Evolutionary conservation across 2,113 vertebrate genomes (phyloP).

Genomic region (Amia ocellicauda): DNA sequence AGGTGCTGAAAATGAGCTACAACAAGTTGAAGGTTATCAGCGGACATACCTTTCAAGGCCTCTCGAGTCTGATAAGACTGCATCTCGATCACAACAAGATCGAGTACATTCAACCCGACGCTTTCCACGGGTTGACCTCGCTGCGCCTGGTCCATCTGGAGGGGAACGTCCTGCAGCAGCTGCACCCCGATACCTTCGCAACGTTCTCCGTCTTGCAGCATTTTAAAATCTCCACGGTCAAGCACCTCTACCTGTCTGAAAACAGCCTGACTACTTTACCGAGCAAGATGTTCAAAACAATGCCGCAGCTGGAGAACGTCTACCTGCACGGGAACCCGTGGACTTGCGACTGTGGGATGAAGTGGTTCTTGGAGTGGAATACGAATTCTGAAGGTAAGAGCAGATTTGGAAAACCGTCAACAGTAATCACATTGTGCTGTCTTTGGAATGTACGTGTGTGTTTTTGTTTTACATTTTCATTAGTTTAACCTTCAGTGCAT

Average conservation of each 20-base stretch:
- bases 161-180: conserved; percentile 77
- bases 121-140: conserved; percentile 79
- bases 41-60: conserved; percentile 66
- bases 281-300: conserved; percentile 48
- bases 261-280: conserved; percentile 72
- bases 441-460: not conserved
- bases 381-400: conserved; percentile 65
- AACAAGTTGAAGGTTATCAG: conserved; percentile 78
- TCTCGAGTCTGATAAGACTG: conserved; percentile 70
- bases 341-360: conserved; percentile 79
- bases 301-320: conserved; percentile 80
- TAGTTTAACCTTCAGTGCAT: no score
- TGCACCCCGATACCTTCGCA: conserved; percentile 78
- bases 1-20: conserved; percentile 93
- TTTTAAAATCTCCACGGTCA: conserved; percentile 78
- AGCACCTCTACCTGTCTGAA: conserved; percentile 82
- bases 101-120: conserved; percentile 79
- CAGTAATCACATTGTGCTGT: not conserved
- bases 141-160: conserved; percentile 83
- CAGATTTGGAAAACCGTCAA: not conserved
- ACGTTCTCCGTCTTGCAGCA: conserved; percentile 72
- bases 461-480: not conserved
- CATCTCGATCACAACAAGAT: conserved; percentile 88
- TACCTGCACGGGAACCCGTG: conserved; percentile 87
- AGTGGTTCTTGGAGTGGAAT: conserved; percentile 73